phyloP scores from a whole-genome alignment of 2,888 invertebrate species.

The Cordylochernes scorpioides region DNA sequence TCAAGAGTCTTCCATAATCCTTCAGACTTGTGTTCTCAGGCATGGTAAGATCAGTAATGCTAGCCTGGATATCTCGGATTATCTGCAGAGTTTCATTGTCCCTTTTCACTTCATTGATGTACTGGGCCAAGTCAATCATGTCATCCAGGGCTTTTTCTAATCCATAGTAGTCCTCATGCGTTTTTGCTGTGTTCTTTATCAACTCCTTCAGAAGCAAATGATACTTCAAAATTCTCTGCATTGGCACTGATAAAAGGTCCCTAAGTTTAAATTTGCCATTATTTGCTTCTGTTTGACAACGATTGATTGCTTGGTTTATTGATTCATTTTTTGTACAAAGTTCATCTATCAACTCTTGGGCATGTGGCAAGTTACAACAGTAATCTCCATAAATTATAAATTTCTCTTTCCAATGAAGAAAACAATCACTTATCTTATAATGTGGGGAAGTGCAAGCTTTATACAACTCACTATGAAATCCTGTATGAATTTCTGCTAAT shows the following conservation, averaged over 20 bases:
- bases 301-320: slow-evolving; percentile 39
- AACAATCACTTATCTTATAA: slow-evolving; percentile 43
- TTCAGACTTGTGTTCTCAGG: slow-evolving; percentile 51
- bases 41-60: slow-evolving; percentile 21
- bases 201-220: slow-evolving; percentile 50
- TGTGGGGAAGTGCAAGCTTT: slow-evolving; percentile 30
- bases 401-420: slow-evolving; percentile 64
- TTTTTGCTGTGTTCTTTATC: slow-evolving; percentile 26
- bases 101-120: slow-evolving; percentile 88
- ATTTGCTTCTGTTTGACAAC: slow-evolving; percentile 74
- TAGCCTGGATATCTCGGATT: slow-evolving; percentile 60
- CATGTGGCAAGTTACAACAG: slow-evolving; percentile 68
- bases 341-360: slow-evolving; percentile 58
- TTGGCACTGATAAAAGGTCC: slow-evolving; percentile 85
- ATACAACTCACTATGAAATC: slow-evolving; percentile 49
- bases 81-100: slow-evolving; percentile 77
- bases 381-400: slow-evolving; percentile 84
- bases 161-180: slow-evolving; percentile 53
- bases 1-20: slow-evolving; percentile 66
- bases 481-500: slow-evolving; percentile 55
- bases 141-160: slow-evolving; percentile 66
- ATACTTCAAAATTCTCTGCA: slow-evolving; percentile 93
- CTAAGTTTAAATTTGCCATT: slow-evolving; percentile 77
- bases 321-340: slow-evolving; percentile 36
- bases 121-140: slow-evolving; percentile 86